These are phyloP conservation scores for Pseudachorutes palmiensis DNA, from an alignment of 1,140 invertebrate species.

Conservation along the genomic window DNA sequence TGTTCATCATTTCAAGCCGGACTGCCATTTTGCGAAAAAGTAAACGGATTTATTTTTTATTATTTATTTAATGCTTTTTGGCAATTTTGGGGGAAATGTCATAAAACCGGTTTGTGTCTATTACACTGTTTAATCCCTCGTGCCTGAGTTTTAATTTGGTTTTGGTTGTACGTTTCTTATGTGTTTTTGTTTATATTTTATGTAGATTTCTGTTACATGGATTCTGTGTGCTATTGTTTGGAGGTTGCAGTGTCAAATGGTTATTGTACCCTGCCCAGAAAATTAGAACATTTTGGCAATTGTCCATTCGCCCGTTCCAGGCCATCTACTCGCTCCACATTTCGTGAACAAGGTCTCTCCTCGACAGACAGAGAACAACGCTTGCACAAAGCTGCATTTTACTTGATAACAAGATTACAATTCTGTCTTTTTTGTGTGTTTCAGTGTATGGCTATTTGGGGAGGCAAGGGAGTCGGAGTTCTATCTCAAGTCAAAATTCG, in stretches of 20 bases:
- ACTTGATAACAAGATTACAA: not conserved
- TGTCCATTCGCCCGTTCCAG: conserved; percentile 20
- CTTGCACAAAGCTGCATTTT: too few relatives aligned
- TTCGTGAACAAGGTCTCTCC: not conserved
- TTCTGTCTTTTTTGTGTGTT: not conserved
- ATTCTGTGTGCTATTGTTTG: conserved; percentile 22
- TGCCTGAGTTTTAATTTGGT: not conserved
- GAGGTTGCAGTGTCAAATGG: conserved; percentile 38
- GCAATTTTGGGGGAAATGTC: not conserved
- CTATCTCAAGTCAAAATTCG: conserved; percentile 30
- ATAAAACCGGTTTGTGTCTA: not conserved
- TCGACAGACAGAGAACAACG: not conserved
- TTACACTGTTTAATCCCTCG: not conserved
- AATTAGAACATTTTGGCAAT: conserved; percentile 21
- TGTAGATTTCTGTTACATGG: not conserved
- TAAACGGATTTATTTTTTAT: not conserved
- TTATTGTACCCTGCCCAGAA: conserved; percentile 39
- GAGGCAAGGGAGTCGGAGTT: conserved; percentile 5
- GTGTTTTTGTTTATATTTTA: conserved; percentile 7
- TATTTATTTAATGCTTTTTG: not conserved
- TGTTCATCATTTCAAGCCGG: not conserved
- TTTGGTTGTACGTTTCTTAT: not conserved
- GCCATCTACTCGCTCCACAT: not conserved
- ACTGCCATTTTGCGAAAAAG: not conserved
- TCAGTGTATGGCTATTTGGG: not conserved